phyloP scores from a whole-genome alignment of 1,140 invertebrate species.

The Bombus superbus region DNA sequence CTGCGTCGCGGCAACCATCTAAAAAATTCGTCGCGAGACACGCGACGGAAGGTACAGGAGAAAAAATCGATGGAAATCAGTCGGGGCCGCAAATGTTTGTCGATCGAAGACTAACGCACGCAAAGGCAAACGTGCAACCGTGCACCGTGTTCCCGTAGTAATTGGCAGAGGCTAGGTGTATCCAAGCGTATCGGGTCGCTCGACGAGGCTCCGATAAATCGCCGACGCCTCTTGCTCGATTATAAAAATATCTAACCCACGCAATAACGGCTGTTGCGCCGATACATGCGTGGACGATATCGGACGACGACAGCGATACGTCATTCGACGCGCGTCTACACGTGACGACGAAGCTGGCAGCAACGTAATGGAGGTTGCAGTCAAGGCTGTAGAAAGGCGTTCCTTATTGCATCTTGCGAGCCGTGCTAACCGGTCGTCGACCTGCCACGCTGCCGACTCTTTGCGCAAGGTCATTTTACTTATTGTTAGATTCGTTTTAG shows the following conservation, averaged over 20 bases:
- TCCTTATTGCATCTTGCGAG: slow-evolving; percentile 50
- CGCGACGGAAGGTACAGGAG: no score
- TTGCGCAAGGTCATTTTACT: slow-evolving; percentile 66
- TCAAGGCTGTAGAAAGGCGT: slow-evolving; percentile 69
- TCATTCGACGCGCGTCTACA: slow-evolving; percentile 54
- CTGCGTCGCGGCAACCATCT: no score
- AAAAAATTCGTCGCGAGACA: no score
- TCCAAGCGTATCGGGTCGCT: no score
- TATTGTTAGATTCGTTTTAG: slow-evolving; percentile 48
- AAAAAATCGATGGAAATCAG: no score
- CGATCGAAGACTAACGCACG: no score
- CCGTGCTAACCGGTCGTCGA: slow-evolving; percentile 56
- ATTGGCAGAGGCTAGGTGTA: neutral
- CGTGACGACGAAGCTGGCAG: slow-evolving; percentile 50
- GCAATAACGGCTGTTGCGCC: neutral
- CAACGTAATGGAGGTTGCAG: slow-evolving; percentile 62
- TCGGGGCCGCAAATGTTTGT: no score
- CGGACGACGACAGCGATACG: slow-evolving; percentile 41
- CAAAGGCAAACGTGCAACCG: no score
- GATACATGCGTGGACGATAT: neutral
- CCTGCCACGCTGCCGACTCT: slow-evolving; percentile 29
- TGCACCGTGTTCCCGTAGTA: no score
- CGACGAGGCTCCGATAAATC: neutral
- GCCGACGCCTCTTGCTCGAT: neutral
- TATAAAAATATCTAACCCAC: slow-evolving; percentile 16